Evolutionary conservation across 2,113 vertebrate genomes (phyloP), one percentile per base, ranked within the genome.

Genomic region (Hemichromis elongatus): DNA sequence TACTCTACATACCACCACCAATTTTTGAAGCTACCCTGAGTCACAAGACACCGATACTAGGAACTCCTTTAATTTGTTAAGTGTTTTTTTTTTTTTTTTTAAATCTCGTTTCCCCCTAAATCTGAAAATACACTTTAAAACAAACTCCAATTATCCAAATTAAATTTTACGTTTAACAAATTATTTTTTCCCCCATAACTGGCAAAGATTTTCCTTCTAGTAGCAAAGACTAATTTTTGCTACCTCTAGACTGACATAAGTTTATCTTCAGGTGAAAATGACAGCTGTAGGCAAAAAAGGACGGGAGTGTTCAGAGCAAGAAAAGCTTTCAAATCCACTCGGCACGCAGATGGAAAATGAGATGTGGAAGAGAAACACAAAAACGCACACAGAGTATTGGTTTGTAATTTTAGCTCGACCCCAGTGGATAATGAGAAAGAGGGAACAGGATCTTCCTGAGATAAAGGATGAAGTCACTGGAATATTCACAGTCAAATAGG

Each of bases 341-440:
- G 0, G 56, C 21, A 77, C 57, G 30, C 18, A 63, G 68, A 88
- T 52, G 77, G 70, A 87, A 88, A 92, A 90, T 75, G 68, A 75
- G 53, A 77, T 37, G 45, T 16, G 82, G 79, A 88, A 57, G 82
- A 80, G 85, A 91, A 13, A 61, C 37, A 85, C 79, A 89, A 37
- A 91, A 79, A 84, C 16, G 47, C 45, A 40, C 81, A 55, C 2
- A 81, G 77, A 45, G 75, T 16, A 82, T 42, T 30, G 50, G 40
- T 45, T 93, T 96, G 94, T 95, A 95, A 70, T 95, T 93, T 89
- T 93, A 96, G 92, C 88, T 85, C 89, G 89, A 92, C 91, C 89
- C 85, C 59, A 53, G 79, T 37, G 91, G 86, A 90, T 94, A 90
- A 90, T 66, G 85, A 92, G 83, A 86, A 73, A 4, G 63, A 56